Evolutionary conservation across 2,797 vertebrate genomes (phyloP).

Genomic region (Macropus fuliginosus): DNA sequence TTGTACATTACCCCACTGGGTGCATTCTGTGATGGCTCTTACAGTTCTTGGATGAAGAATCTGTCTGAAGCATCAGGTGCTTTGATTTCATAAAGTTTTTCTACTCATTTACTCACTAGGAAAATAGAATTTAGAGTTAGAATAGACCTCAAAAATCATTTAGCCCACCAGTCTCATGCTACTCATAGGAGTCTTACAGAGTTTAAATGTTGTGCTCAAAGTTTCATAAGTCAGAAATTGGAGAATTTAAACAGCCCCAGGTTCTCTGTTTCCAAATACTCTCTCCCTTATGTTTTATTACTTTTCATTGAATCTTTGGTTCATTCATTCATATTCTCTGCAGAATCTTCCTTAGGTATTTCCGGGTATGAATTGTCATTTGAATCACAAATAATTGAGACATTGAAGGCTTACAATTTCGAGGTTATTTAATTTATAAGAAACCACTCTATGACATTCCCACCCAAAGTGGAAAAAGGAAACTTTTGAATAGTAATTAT

Average conservation of each 20-base stretch:
- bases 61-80: background rate
- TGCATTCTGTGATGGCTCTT: background rate
- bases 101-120: background rate
- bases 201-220: background rate
- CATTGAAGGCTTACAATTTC: too few species aligned
- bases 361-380: background rate
- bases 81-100: background rate
- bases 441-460: too few species aligned
- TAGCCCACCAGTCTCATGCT: background rate
- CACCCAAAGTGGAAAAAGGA: too few species aligned
- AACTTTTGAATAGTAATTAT: too few species aligned
- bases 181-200: background rate
- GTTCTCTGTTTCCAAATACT: background rate
- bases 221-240: background rate
- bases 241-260: background rate
- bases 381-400: too few species aligned
- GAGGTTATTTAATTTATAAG: too few species aligned
- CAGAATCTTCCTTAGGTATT: background rate
- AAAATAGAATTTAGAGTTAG: background rate
- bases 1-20: background rate
- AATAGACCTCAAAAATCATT: background rate
- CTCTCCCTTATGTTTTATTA: background rate
- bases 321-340: background rate
- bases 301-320: background rate
- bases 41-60: background rate